Evolutionary conservation across 2,797 vertebrate species (phyloP).

Genomic region (Rhynchotus rufescens): DNA sequence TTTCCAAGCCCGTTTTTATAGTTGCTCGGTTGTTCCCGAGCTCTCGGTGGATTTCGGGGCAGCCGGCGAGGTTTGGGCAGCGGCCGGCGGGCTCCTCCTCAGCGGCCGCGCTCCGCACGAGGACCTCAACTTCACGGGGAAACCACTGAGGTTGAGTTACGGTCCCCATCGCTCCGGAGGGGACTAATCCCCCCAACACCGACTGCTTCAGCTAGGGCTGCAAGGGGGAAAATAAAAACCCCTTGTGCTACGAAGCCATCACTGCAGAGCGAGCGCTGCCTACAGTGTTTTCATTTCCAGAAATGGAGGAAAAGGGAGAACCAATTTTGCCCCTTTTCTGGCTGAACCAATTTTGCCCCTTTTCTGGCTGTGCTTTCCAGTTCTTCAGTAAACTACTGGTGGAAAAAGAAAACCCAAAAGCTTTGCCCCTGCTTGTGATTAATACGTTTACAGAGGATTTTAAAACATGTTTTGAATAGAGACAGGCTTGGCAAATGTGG

Average conservation of each 20-base stretch:
- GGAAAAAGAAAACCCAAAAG: background rate
- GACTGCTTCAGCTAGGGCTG: background rate
- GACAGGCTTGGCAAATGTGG: background rate
- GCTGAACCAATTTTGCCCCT: no score
- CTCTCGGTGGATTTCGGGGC: background rate
- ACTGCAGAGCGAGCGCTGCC: fast-evolving
- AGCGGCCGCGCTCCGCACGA: fast-evolving
- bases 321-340: background rate
- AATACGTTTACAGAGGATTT: background rate
- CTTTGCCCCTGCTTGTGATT: background rate
- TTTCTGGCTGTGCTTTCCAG: background rate
- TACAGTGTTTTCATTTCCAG: background rate
- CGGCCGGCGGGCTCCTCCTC: background rate
- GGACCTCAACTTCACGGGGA: fast-evolving
- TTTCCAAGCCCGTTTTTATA: constrained; percentile 39
- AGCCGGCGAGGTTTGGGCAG: background rate
- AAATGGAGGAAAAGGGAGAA: background rate
- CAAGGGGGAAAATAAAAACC: background rate
- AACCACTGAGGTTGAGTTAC: fast-evolving
- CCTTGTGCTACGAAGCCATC: background rate
- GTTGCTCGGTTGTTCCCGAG: background rate
- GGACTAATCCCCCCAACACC: background rate
- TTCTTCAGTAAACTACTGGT: background rate
- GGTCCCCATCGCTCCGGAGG: fast-evolving
- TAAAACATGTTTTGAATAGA: constrained; percentile 1